Percentiles rank a stretch among this genome's conserved stretches.
These are phyloP conservation scores for Caenorhabditis plicata DNA, from an alignment of 2,888 invertebrate species.

Conservation along the genomic window DNA sequence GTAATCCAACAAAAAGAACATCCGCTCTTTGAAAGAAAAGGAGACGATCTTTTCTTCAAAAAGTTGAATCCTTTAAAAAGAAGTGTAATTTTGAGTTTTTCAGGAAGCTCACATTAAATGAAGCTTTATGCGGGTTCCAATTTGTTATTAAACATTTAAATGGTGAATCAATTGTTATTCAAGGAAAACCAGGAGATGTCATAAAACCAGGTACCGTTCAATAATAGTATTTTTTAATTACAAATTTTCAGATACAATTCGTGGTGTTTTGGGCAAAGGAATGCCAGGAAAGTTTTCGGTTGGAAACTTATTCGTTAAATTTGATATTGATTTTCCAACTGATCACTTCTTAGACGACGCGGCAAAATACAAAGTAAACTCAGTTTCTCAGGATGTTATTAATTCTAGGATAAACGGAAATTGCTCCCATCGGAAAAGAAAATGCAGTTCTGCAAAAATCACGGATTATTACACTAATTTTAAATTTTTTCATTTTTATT, in stretches of 20 bases:
- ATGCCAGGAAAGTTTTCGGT: slow-evolving; percentile 74
- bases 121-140: slow-evolving; percentile 86
- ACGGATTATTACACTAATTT: too few relatives aligned
- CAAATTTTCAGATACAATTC: slow-evolving; percentile 70
- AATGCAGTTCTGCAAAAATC: too few relatives aligned
- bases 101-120: slow-evolving; percentile 75
- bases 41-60: slow-evolving; percentile 73
- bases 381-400: too few relatives aligned
- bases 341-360: slow-evolving; percentile 75
- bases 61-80: slow-evolving; percentile 17
- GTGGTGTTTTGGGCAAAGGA: slow-evolving; percentile 81
- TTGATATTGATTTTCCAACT: slow-evolving; percentile 82
- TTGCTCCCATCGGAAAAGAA: too few relatives aligned
- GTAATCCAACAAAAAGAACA: slow-evolving; percentile 81
- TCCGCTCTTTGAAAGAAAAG: slow-evolving; percentile 78
- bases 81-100: slow-evolving; percentile 3
- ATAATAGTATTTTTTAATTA: neutral
- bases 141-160: slow-evolving; percentile 86
- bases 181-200: slow-evolving; percentile 79
- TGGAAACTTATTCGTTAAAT: slow-evolving; percentile 84
- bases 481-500: slow-evolving; percentile 8
- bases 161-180: slow-evolving; percentile 80
- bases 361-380: slow-evolving; percentile 48
- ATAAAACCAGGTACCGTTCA: slow-evolving; percentile 77
- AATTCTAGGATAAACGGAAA: too few relatives aligned